Evolutionary conservation across 2,888 invertebrate species (phyloP).

Genomic region (Drosophila tripunctata): DNA sequence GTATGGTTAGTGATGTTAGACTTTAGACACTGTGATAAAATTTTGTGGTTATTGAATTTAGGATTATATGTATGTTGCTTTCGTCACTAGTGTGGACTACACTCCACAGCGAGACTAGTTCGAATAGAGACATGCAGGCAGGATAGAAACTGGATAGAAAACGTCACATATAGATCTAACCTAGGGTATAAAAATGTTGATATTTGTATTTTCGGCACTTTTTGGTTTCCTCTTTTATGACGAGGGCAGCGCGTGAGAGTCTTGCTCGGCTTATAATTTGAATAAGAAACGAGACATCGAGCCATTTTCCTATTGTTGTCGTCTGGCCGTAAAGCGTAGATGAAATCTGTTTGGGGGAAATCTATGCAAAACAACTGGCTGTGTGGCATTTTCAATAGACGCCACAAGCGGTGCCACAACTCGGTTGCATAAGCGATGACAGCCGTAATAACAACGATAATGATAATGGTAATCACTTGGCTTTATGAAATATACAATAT

Average conservation of each 20-base stretch:
- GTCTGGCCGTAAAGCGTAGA: too few species aligned
- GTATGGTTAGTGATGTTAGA: too few species aligned
- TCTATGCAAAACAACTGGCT: conserved; percentile 53
- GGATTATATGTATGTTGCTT: too few species aligned
- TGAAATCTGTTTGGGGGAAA: conserved; percentile 43
- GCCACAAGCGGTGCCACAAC: conserved; percentile 34
- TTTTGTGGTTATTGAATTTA: too few species aligned
- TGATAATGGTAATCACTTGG: conserved; percentile 26
- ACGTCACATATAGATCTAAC: too few species aligned
- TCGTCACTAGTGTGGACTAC: too few species aligned
- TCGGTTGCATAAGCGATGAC: conserved; percentile 61
- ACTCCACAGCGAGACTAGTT: too few species aligned
- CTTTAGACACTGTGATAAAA: too few species aligned
- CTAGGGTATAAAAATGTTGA: conserved; percentile 6
- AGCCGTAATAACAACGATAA: conserved; percentile 36
- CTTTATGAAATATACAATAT: conserved; percentile 49
- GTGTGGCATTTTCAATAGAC: conserved; percentile 62
- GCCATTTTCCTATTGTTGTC: conserved; percentile 40
- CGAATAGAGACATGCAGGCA: too few species aligned
- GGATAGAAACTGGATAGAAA: too few species aligned
- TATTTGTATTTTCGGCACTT: conserved; percentile 38
- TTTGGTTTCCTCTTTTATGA: conserved; percentile 29
- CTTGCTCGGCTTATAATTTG: conserved; percentile 54
- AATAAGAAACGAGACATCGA: conserved; percentile 52
- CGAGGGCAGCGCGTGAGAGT: conserved; percentile 58